Conservation (phyloP, 2,797 vertebrate genomes). For the Allochrocebus solatus region DNA sequence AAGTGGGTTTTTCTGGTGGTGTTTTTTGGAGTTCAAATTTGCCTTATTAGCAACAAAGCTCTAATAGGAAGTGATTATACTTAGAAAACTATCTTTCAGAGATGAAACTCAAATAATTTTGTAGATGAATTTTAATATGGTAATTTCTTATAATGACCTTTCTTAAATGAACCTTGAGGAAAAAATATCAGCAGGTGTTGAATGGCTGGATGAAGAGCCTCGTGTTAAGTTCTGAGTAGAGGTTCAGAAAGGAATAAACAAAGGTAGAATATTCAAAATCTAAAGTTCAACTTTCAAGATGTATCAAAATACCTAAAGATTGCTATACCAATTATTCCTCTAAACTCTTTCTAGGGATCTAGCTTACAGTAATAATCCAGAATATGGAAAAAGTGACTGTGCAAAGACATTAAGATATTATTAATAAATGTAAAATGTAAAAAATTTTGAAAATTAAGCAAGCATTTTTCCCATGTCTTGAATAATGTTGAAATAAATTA, state of each 20-base stretch:
- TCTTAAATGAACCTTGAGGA: constrained; percentile 41
- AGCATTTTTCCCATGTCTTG: not conserved
- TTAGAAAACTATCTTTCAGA: constrained; percentile 39
- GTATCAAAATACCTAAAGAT: not conserved
- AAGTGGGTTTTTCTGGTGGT: constrained; percentile 50
- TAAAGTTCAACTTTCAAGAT: not conserved
- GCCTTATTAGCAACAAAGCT: constrained; percentile 52
- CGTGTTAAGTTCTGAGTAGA: not conserved
- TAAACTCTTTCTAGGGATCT: not conserved
- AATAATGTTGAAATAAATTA: not conserved
- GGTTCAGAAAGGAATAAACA: constrained; percentile 4
- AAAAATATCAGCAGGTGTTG: not conserved
- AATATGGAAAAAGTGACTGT: not conserved
- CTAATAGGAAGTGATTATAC: constrained; percentile 29
- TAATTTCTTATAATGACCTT: constrained; percentile 32
- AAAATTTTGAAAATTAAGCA: not conserved
- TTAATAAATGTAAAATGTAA: constrained; percentile 5
- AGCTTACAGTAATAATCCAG: not conserved
- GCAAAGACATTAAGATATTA: not conserved
- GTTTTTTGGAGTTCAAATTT: constrained; percentile 12
- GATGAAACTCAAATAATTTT: constrained; percentile 31
- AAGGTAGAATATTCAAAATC: not conserved
- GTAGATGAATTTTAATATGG: constrained; percentile 38
- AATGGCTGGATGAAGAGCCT: not conserved
- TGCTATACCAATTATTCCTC: not conserved